These are phyloP conservation scores for Ectobius pallidus DNA, from an alignment of 2,888 invertebrate species.

Conservation along the genomic window DNA sequence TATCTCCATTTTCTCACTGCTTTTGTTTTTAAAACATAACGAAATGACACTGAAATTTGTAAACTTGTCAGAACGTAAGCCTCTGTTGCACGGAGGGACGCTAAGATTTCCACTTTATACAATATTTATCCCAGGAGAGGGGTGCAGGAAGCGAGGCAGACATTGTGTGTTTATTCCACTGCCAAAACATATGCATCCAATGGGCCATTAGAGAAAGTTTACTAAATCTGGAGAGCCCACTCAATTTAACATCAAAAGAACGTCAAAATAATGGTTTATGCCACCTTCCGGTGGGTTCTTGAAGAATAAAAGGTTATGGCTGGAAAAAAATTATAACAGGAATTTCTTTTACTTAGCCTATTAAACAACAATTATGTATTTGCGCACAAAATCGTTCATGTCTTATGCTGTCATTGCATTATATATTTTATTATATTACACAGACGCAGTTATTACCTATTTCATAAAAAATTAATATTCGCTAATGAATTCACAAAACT, in stretches of 20 bases:
- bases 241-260: constrained; percentile 42
- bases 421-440: no score
- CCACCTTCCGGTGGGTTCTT: constrained; percentile 24
- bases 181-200: constrained; percentile 30
- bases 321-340: no score
- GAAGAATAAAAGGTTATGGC: no score
- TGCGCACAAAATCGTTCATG: no score
- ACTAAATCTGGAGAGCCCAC: constrained; percentile 31
- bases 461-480: no score
- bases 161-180: constrained; percentile 25
- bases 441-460: no score
- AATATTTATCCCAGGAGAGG: constrained; percentile 30
- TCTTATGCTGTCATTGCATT: no score
- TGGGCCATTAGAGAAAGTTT: constrained; percentile 3
- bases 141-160: constrained; percentile 30
- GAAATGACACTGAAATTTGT: no score
- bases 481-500: no score
- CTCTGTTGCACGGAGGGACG: background rate
- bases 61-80: background rate
- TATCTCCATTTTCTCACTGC: background rate
- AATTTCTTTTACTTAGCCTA: no score
- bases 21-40: background rate
- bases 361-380: no score
- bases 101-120: constrained; percentile 20
- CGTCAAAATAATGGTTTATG: constrained; percentile 37